Evolutionary conservation across 2,113 vertebrate genomes (phyloP).

Genomic region (Ceuthmochares aereus): DNA sequence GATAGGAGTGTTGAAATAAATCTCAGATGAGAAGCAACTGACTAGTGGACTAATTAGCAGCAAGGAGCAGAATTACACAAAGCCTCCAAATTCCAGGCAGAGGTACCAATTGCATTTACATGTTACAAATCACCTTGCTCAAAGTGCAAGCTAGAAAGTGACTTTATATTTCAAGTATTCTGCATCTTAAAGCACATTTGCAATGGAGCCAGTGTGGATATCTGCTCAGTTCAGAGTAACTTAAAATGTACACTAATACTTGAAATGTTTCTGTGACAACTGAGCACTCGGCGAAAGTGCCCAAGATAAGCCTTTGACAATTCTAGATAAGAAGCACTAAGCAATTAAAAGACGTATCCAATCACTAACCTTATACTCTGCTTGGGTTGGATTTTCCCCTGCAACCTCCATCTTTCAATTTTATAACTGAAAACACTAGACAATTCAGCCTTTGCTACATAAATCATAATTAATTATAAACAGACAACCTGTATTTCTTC

Average conservation of each 20-base stretch:
- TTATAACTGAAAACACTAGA: background rate
- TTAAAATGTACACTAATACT: background rate
- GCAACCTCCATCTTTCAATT: background rate
- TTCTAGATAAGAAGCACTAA: background rate
- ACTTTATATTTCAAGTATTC: background rate
- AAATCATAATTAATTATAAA: background rate
- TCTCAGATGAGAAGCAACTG: background rate
- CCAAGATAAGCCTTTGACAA: constrained; percentile 6
- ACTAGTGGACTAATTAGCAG: background rate
- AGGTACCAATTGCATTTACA: background rate
- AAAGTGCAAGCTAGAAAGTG: background rate
- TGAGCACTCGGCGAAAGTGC: background rate
- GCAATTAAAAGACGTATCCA: background rate
- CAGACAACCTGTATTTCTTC: background rate
- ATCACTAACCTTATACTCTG: constrained; percentile 3
- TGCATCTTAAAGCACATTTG: background rate
- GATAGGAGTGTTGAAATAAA: background rate
- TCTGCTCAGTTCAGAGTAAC: background rate
- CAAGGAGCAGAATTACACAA: background rate
- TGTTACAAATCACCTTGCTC: constrained; percentile 14
- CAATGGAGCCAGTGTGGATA: background rate
- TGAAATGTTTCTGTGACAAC: constrained; percentile 1
- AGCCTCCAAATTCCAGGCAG: background rate
- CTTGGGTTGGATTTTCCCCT: background rate
- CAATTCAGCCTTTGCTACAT: background rate